These are phyloP conservation scores for Heliconius erato DNA, from an alignment of 2,888 invertebrate genomes.

Conservation along the genomic window DNA sequence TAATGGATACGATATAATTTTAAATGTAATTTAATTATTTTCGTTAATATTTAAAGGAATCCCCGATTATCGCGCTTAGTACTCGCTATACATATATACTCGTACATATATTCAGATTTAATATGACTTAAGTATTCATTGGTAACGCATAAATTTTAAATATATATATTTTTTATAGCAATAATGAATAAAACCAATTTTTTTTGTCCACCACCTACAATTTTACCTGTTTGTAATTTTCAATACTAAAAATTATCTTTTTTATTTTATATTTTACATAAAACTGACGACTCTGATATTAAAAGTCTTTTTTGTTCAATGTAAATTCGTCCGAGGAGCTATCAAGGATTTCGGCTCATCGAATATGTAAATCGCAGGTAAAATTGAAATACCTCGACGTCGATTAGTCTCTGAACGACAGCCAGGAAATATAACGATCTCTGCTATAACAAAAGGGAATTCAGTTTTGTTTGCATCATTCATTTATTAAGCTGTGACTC, in stretches of 20 bases:
- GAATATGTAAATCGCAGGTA: slow-evolving; percentile 77
- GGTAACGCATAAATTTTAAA: too few relatives aligned
- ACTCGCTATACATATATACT: too few relatives aligned
- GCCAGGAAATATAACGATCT: slow-evolving; percentile 46
- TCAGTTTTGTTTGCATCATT: background rate
- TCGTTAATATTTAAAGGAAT: too few relatives aligned
- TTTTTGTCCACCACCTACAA: background rate
- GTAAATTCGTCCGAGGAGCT: slow-evolving; percentile 64
- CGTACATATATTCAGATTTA: too few relatives aligned
- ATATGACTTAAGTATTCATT: too few relatives aligned
- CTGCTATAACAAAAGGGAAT: slow-evolving; percentile 38
- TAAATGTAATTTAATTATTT: too few relatives aligned
- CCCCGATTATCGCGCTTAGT: too few relatives aligned
- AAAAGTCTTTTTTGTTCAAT: slow-evolving; percentile 60
- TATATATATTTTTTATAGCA: too few relatives aligned
- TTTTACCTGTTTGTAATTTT: slow-evolving; percentile 1
- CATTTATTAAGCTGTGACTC: background rate
- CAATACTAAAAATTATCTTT: slow-evolving; percentile 21
- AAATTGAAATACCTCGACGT: slow-evolving; percentile 75
- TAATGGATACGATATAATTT: too few relatives aligned
- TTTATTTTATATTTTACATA: slow-evolving; percentile 13
- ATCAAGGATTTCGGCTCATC: slow-evolving; percentile 69
- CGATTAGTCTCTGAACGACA: slow-evolving; percentile 54
- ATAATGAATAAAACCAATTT: background rate
- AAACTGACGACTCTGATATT: slow-evolving; percentile 49